Base-by-base conservation (phyloP, 2,888 invertebrate genomes). In the Flabesymbios commensalis region DNA sequence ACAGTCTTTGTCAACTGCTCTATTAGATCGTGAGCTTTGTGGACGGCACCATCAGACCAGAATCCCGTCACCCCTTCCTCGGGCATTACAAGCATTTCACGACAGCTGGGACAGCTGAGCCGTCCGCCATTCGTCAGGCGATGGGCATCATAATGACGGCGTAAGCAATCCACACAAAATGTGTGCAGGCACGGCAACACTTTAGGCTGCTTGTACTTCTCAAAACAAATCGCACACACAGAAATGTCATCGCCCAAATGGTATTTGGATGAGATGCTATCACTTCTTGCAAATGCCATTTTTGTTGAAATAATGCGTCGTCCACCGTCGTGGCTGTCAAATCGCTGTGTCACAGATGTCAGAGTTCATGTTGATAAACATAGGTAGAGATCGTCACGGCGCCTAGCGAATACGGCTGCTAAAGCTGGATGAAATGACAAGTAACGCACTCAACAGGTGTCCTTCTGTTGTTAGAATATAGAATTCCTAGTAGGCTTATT, bases 161-260 rank as follows among this genome's bases (percentile, higher is more conserved):
- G 39, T 26, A 65, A 17, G 42, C 65, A 65, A 28, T 58, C 33
- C 33, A 54, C 45, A 31, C 65, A 65, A 45, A 63, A 65, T 3
- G 59, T 57, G 51, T 65, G 65, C 36, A 63, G 55, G 39, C 65
- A 65, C 51, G 62, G 63, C 51, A 65, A 36, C 7, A 65, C 31
- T 48, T 63, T 63, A 5, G 65, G 65, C 1, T 33, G 41, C n/a
- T 54, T 52, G 36, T 51, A 59, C 22, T 22, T 33, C 14, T 65
- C 63, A 29, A 60, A 57, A 45, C 65, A 65, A 29, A 65, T 63
- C 31, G 63, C 39, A 58, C 65, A 65, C 10, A 33, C 33, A 24
- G 63, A 47, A 1, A 63, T 19, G 22, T 65, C 59, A 5, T 65
- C 65, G 4, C 55, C 55, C 41, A 55, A 24, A n/a, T n/a, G n/a